These are phyloP conservation scores for Tiliacea citrago DNA, from an alignment of 2,888 invertebrate genomes.

Conservation along the genomic window DNA sequence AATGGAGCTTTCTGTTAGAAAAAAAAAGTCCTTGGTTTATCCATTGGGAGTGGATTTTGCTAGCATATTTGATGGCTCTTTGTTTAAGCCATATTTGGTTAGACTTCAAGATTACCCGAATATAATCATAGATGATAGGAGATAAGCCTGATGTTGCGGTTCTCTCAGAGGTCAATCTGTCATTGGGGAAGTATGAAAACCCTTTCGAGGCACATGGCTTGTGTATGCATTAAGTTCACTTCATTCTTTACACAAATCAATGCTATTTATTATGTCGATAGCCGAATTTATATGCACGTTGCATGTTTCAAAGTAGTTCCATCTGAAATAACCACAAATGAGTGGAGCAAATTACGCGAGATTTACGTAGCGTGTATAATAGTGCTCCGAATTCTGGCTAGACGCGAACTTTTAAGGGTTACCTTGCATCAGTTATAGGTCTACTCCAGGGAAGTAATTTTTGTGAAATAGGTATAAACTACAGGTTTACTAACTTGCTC, in stretches of 20 bases:
- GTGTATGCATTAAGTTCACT: constrained; percentile 5
- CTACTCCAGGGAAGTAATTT: not conserved
- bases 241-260: constrained; percentile 24
- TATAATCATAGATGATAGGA: not conserved
- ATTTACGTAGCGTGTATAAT: constrained; percentile 48
- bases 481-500: not conserved
- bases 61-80: not conserved
- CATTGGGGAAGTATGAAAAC: constrained; percentile 7
- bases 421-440: constrained; percentile 9
- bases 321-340: constrained; percentile 58
- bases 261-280: constrained; percentile 20
- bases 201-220: not conserved
- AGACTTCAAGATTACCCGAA: not conserved
- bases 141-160: not conserved
- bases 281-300: constrained; percentile 19
- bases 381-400: constrained; percentile 22
- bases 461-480: constrained; percentile 6
- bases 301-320: constrained; percentile 49
- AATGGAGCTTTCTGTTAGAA: constrained; percentile 27
- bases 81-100: not conserved
- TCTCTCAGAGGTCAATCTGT: not conserved
- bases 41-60: not conserved
- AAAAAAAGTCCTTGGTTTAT: constrained; percentile 13
- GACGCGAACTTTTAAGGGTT: constrained; percentile 21
- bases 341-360: constrained; percentile 50